Evolutionary conservation across 2,113 vertebrate genomes (phyloP).

Genomic region (Haplochromis burtoni): DNA sequence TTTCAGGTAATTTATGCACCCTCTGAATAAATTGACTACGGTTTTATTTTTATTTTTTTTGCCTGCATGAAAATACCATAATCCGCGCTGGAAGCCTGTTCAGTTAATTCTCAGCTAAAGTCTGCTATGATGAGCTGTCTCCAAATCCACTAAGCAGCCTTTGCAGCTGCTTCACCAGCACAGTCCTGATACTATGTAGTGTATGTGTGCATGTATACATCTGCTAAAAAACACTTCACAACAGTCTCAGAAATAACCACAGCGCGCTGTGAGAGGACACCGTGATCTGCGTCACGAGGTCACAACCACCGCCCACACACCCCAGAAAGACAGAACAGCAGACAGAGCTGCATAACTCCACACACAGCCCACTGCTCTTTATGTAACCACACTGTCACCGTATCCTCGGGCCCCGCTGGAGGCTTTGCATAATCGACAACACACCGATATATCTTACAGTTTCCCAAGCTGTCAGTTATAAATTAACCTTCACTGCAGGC

Average conservation of each 20-base stretch:
- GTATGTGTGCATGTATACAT: not conserved
- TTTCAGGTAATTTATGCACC: not conserved
- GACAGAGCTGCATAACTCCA: not conserved
- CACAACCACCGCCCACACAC: not conserved
- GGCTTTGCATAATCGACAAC: conserved; percentile 1
- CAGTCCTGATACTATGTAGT: not conserved
- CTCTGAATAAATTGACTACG: not conserved
- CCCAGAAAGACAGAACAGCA: not conserved
- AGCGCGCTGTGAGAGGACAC: conserved; percentile 26
- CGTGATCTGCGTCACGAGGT: conserved; percentile 3
- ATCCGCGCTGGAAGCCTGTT: not conserved
- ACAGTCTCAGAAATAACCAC: conserved; percentile 26
- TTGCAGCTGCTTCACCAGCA: not conserved
- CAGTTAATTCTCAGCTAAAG: not conserved
- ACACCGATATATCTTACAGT: not conserved
- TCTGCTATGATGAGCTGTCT: not conserved
- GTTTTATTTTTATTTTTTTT: not conserved
- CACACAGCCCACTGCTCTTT: conserved; percentile 26
- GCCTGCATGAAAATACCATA: not conserved
- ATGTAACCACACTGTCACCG: conserved; percentile 14
- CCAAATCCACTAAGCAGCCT: conserved; percentile 46
- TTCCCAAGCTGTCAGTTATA: not conserved
- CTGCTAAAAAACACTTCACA: conserved; percentile 5
- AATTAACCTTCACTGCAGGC: not conserved
- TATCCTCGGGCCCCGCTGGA: not conserved